Evolutionary conservation across 2,797 vertebrate genomes (phyloP).

Genomic region (Ceyx erithaca): DNA sequence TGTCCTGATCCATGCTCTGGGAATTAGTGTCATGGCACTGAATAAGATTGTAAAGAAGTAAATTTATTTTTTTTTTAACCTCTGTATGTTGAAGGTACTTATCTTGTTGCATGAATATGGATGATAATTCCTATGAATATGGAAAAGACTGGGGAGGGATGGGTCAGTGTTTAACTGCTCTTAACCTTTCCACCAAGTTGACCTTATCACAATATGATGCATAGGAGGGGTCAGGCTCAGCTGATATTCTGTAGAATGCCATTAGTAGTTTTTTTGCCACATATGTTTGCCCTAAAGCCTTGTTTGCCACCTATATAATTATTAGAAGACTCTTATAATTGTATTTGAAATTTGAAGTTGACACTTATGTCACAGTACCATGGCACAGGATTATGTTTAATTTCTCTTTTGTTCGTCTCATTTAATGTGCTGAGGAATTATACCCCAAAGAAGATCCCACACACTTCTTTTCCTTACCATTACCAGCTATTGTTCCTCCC

Average conservation of each 20-base stretch:
- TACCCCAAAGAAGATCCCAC: constrained; percentile 34
- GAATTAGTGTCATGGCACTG: constrained; percentile 56
- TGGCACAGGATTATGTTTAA: constrained; percentile 70
- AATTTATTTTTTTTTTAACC: constrained; percentile 16
- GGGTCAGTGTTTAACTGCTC: constrained; percentile 73
- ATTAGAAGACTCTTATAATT: constrained; percentile 81
- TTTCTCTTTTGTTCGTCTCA: constrained; percentile 76
- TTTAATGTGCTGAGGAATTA: constrained; percentile 65
- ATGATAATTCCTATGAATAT: constrained; percentile 75
- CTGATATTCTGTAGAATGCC: constrained; percentile 66
- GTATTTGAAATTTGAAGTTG: constrained; percentile 80
- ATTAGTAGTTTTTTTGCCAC: constrained; percentile 77
- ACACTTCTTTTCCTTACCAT: constrained; percentile 15
- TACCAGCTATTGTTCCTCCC: not conserved
- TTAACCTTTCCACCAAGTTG: constrained; percentile 71
- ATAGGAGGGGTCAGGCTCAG: constrained; percentile 52
- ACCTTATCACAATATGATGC: constrained; percentile 49
- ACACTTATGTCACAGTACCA: constrained; percentile 67
- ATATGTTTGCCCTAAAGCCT: constrained; percentile 69
- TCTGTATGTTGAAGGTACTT: constrained; percentile 56
- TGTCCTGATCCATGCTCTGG: constrained; percentile 51
- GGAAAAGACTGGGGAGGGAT: constrained; percentile 61
- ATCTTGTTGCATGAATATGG: constrained; percentile 79
- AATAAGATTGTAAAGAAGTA: constrained; percentile 43
- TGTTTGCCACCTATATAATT: constrained; percentile 80